Percentiles rank a stretch among this genome's conserved stretches.
Conservation (phyloP, 2,797 vertebrate species). For the Leuciscus waleckii region DNA sequence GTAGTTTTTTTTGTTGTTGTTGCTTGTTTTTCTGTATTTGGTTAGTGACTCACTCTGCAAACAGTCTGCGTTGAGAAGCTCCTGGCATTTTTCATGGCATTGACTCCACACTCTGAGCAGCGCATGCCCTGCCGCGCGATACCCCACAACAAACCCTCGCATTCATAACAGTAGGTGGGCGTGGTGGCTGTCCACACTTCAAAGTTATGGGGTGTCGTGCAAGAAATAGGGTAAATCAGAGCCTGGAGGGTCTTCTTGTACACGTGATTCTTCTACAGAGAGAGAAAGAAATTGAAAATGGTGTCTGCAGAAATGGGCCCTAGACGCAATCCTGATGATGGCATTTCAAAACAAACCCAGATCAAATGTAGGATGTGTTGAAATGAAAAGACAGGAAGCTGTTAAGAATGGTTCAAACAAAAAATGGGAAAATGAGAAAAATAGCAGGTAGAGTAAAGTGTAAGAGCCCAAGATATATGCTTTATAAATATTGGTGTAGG, state of each 20-base stretch:
- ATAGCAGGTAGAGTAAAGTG: not conserved
- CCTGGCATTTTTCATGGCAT: constrained; percentile 98
- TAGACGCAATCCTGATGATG: not conserved
- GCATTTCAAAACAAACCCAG: constrained; percentile 12
- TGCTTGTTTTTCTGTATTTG: not conserved
- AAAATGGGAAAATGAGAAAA: not conserved
- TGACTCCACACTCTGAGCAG: constrained; percentile 96
- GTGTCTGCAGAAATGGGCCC: not conserved
- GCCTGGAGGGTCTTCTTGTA: constrained; percentile 97
- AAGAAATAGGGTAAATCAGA: constrained; percentile 98
- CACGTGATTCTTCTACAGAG: constrained; percentile 88
- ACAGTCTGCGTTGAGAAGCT: constrained; percentile 96
- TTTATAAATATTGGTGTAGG: constrained; percentile 12
- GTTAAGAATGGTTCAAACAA: not conserved
- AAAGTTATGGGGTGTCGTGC: constrained; percentile 95
- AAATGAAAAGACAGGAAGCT: not conserved
- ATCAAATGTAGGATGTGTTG: not conserved
- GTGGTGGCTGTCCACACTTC: constrained; percentile 97
- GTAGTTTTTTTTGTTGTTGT: not conserved
- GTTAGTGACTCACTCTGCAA: constrained; percentile 83
- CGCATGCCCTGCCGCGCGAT: constrained; percentile 96
- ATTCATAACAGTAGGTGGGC: constrained; percentile 97
- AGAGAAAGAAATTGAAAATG: not conserved
- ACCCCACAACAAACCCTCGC: constrained; percentile 96
- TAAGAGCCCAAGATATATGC: not conserved